These are phyloP conservation scores for Spinibarbus caldwelli DNA, from an alignment of 2,797 vertebrate genomes.

Conservation along the genomic window DNA sequence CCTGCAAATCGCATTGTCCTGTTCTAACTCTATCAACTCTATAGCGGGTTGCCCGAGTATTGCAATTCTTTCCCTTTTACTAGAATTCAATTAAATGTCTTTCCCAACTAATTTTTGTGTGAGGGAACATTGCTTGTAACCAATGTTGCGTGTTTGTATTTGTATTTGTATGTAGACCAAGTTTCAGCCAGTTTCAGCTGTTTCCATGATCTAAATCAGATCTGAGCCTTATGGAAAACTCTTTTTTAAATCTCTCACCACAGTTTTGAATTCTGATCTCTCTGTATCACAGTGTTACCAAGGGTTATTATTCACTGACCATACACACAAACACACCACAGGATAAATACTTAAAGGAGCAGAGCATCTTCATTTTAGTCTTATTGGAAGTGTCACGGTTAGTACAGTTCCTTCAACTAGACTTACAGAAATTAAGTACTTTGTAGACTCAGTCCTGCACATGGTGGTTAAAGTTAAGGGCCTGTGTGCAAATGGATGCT, in stretches of 20 bases:
- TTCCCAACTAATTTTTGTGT: too few relatives aligned
- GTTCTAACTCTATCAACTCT: too few relatives aligned
- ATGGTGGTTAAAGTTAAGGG: constrained; percentile 9
- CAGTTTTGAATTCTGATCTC: not conserved
- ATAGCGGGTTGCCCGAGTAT: too few relatives aligned
- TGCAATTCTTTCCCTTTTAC: too few relatives aligned
- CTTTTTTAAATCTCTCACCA: not conserved
- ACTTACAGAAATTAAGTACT: not conserved
- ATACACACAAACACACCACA: not conserved
- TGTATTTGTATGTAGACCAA: too few relatives aligned
- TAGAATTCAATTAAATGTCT: too few relatives aligned
- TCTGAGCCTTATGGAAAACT: not conserved
- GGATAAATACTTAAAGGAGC: not conserved
- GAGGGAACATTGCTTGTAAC: too few relatives aligned
- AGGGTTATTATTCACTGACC: not conserved
- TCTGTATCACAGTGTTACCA: not conserved
- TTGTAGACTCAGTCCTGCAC: not conserved
- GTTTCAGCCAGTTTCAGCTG: not conserved
- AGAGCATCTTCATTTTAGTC: not conserved
- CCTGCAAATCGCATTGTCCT: too few relatives aligned
- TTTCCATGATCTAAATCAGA: not conserved
- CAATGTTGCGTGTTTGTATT: too few relatives aligned
- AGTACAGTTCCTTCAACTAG: constrained; percentile 13
- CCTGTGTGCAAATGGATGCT: not conserved
- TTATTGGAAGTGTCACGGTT: not conserved